A percentile compares a stretch with the other conserved stretches of the same genome.
Conservation (phyloP, 1,140 invertebrate genomes). For the Tyrophagus putrescentiae region DNA sequence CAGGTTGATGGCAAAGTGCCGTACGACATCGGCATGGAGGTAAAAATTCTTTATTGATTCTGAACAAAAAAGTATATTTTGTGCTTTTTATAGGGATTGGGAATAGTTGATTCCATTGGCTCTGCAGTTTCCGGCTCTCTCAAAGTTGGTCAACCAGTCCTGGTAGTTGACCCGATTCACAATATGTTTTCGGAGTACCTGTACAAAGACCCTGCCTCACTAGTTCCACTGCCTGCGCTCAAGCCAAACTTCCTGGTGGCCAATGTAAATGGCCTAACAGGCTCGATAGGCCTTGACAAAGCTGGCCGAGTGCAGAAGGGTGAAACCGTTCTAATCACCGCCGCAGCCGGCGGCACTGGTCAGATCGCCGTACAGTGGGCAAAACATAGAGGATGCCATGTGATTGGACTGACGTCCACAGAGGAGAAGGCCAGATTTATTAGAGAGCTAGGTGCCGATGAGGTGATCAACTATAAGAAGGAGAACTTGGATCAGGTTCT, state of each 20-base stretch:
- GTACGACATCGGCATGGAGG: conserved; percentile 22
- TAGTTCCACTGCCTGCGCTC: conserved; percentile 23
- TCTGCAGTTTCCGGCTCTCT: background rate
- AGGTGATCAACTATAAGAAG: conserved; percentile 34
- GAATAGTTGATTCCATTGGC: conserved; percentile 11
- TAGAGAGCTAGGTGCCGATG: conserved; percentile 34
- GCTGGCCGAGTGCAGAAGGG: conserved; percentile 30
- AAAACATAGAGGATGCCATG: conserved; percentile 33
- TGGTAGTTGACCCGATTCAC: conserved; percentile 28
- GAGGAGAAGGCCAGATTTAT: conserved; percentile 34
- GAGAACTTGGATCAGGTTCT: conserved; percentile 34
- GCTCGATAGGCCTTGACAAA: conserved; percentile 33
- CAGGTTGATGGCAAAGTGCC: conserved; percentile 21
- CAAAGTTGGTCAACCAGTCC: background rate
- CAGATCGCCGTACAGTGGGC: conserved; percentile 35
- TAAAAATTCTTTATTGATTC: background rate
- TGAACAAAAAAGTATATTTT: background rate
- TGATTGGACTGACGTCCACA: conserved; percentile 34
- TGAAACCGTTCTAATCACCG: conserved; percentile 33
- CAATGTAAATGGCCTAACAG: conserved; percentile 31
- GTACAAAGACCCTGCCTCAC: conserved; percentile 28
- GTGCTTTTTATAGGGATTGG: background rate
- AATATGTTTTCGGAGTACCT: conserved; percentile 32
- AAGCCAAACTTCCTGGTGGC: conserved; percentile 6
- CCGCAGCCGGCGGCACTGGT: conserved; percentile 32